These are phyloP conservation scores for Cantharis nigra DNA, from an alignment of 2,888 invertebrate species.

Conservation along the genomic window DNA sequence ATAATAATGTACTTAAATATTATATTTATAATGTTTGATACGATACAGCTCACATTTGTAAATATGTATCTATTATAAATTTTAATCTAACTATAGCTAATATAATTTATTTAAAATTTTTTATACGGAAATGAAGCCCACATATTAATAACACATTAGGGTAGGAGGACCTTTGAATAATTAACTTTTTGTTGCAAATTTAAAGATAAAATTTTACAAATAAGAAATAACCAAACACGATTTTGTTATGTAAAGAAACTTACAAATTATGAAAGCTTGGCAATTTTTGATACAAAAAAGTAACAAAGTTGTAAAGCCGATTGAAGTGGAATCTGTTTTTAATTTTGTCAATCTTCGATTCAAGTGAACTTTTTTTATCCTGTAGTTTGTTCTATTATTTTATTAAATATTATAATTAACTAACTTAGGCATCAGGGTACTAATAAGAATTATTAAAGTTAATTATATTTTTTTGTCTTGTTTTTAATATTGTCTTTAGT, in stretches of 20 bases:
- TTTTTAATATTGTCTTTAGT: slow-evolving; percentile 3
- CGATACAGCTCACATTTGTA: too few relatives aligned
- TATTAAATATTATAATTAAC: neutral
- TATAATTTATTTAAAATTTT: too few relatives aligned
- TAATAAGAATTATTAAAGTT: neutral
- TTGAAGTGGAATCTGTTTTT: neutral
- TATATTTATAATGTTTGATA: too few relatives aligned
- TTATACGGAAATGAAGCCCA: too few relatives aligned
- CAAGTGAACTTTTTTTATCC: neutral
- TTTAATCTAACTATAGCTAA: too few relatives aligned
- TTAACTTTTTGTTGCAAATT: neutral
- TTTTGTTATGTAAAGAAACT: neutral
- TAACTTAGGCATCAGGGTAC: neutral
- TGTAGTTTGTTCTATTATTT: neutral
- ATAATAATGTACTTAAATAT: too few relatives aligned
- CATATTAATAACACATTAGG: neutral
- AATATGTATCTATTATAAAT: too few relatives aligned
- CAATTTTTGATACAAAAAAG: neutral
- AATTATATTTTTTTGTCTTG: neutral
- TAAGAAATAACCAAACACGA: neutral
- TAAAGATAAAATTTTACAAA: neutral
- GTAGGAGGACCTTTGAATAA: neutral
- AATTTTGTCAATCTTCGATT: neutral
- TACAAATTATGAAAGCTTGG: neutral
- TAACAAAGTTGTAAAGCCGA: neutral